These are phyloP conservation scores for Graphium colonna DNA, from an alignment of 2,888 invertebrate genomes.

Conservation along the genomic window DNA sequence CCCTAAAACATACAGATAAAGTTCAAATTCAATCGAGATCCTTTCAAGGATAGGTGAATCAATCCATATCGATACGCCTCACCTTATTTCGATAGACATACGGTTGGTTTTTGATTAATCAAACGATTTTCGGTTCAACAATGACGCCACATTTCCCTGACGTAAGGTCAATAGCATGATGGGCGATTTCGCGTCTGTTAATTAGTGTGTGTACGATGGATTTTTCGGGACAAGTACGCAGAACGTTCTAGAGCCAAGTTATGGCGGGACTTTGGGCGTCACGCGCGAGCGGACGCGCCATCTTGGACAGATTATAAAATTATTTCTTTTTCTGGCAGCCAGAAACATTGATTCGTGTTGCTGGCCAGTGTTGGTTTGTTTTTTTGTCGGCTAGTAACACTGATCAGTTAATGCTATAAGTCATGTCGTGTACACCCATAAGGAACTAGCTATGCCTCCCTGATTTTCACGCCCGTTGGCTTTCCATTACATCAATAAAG, in stretches of 20 bases:
- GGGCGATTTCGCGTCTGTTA: constrained; percentile 69
- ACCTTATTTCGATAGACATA: constrained; percentile 51
- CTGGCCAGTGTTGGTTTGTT: no score
- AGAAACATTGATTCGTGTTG: no score
- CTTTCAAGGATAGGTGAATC: constrained; percentile 47
- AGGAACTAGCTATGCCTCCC: no score
- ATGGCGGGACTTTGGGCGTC: neutral
- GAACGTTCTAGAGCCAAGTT: constrained; percentile 20
- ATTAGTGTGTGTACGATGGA: constrained; percentile 52
- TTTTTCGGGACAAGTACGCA: constrained; percentile 30
- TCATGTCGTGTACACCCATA: no score
- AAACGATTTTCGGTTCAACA: constrained; percentile 46
- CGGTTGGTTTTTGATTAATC: constrained; percentile 43
- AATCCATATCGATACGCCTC: constrained; percentile 49
- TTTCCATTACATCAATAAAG: no score
- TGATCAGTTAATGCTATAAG: no score
- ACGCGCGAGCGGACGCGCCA: neutral
- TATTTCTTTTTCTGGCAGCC: no score
- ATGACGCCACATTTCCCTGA: constrained; percentile 46
- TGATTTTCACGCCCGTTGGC: no score
- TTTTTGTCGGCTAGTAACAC: no score
- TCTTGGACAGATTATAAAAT: neutral
- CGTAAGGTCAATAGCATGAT: constrained; percentile 67
- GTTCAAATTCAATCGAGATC: constrained; percentile 30
- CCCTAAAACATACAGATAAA: constrained; percentile 26